Base-by-base conservation (phyloP, 2,888 invertebrate genomes). In the Labia minor region DNA sequence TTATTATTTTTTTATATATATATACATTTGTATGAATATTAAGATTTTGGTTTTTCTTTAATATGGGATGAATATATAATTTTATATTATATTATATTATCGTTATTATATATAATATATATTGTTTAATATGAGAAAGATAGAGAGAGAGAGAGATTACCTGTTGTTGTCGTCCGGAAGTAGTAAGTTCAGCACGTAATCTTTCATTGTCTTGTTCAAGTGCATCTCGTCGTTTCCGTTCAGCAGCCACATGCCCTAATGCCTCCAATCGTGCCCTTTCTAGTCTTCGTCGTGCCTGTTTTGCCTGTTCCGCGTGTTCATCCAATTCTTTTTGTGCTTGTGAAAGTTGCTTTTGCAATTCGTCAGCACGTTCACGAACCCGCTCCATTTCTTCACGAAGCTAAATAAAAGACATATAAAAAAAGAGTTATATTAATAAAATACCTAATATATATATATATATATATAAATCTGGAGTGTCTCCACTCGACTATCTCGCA, bases 241-340 rank as follows among this genome's bases (percentile, higher is more conserved):
- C 49, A 49, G 49, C 49, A 21, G 20, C 21, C 72, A 83, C 81
- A 74, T 83, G 83, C 67, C 80, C 79, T 70, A 84, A 80, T 61
- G 83, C 81, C 74, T 84, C 84, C 73, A 82, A 81, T 63, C 84
- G 76, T 8, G 83, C 83, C 69, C 80, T 76, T 73, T 84, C 84
- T 68, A 84, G 76, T 70, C 81, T 78, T 69, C 81, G 77, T 68
- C 83, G 77, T 37, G 80, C 83, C 67, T 78, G 77, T 74, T 84
- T 84, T 61, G 83, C 83, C 72, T 83, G 81, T 68, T 78, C 79
- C 4, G 83, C 81, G 73, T 84, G 83, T 72, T 81, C 77, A 73
- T 82, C 81, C 71, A 84, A 74, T 79, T 82, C 49, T 14, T 49
- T 49, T 10, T 49, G 49, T 11, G 49, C 49, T 14, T 49, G n/a